Percentiles rank a stretch among this genome's conserved stretches.
Conservation (phyloP, 2,888 invertebrate species). For the Limnephilus marmoratus region DNA sequence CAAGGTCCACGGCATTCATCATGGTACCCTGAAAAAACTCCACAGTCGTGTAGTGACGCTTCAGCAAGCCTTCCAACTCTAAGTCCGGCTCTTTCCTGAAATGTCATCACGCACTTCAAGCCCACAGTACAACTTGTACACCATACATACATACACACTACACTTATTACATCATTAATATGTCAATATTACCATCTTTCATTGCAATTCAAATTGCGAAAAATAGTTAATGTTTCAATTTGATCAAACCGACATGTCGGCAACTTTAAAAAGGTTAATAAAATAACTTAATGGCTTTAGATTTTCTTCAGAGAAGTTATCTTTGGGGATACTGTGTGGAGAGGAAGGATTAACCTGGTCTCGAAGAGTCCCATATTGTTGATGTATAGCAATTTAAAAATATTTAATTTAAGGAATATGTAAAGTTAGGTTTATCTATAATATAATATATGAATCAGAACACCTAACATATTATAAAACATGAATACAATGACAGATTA, state of each 20-base stretch:
- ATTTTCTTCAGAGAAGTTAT: not conserved
- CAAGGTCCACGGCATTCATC: slow-evolving; percentile 99
- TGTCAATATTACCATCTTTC: not conserved
- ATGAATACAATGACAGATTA: not conserved
- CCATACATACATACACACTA: not conserved
- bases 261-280: not conserved
- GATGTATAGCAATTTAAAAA: not conserved
- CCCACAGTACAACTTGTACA: not conserved
- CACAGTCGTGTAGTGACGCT: slow-evolving; percentile 99
- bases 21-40: slow-evolving; percentile 99
- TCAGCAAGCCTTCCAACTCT: slow-evolving; percentile 99
- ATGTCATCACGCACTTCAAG: slow-evolving; percentile 66
- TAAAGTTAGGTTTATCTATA: not conserved
- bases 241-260: not conserved
- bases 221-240: not conserved
- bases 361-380: not conserved
- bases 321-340: not conserved
- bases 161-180: not conserved
- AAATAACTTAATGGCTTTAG: not conserved
- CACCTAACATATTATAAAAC: not conserved
- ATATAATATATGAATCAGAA: not conserved
- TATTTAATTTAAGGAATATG: too few species aligned
- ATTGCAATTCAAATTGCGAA: not conserved
- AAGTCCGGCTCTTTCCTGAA: slow-evolving; percentile 99
- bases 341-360: not conserved